These are phyloP conservation scores for Melanocharis versteri DNA, from an alignment of 2,113 vertebrate species.

Conservation along the genomic window DNA sequence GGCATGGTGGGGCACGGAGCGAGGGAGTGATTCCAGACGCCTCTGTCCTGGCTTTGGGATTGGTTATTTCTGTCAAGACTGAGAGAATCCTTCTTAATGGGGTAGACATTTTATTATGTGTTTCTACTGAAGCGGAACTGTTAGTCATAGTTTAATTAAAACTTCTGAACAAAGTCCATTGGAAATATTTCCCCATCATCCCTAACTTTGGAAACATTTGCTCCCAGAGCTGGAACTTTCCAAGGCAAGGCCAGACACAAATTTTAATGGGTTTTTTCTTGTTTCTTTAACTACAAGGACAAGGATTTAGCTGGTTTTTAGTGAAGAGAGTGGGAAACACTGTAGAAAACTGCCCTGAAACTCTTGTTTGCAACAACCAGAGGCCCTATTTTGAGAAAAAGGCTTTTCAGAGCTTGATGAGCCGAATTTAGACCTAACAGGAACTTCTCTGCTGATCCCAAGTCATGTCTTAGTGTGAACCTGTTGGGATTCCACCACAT, in stretches of 20 bases:
- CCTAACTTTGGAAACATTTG: neutral
- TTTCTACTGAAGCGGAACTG: neutral
- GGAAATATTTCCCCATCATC: neutral
- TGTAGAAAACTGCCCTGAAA: neutral
- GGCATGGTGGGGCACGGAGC: fast-evolving
- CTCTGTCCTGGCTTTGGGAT: neutral
- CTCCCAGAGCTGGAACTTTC: neutral
- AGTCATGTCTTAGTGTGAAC: neutral
- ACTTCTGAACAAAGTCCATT: neutral
- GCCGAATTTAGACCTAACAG: neutral
- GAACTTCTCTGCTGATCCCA: neutral
- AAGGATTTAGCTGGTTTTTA: neutral
- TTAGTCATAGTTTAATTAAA: neutral
- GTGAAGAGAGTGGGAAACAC: neutral
- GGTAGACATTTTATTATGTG: neutral
- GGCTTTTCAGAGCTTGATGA: neutral
- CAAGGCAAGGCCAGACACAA: neutral
- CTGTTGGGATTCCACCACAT: neutral
- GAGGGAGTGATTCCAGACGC: neutral
- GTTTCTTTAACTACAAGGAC: neutral
- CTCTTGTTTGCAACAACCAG: neutral
- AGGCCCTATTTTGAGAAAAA: neutral
- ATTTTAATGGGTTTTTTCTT: neutral
- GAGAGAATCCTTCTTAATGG: neutral
- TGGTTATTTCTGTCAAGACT: neutral